Percentiles rank a stretch among this genome's conserved stretches.
Evolutionary conservation across 1,140 invertebrate species (phyloP).

Genomic region (Rhagoletis pomonella): DNA sequence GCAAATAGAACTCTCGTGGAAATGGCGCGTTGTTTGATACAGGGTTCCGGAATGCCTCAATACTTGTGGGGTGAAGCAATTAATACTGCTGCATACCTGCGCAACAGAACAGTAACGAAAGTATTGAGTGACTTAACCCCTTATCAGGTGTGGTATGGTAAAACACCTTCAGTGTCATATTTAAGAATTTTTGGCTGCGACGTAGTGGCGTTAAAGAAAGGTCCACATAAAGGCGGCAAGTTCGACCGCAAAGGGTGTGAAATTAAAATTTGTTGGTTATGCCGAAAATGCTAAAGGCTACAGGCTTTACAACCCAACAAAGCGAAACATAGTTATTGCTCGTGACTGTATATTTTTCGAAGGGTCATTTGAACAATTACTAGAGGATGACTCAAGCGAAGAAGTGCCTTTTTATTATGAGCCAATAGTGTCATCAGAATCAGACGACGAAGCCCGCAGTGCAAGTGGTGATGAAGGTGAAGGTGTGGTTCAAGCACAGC

Average conservation of each 20-base stretch:
- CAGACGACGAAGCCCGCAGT: too few species aligned
- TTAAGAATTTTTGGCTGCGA: slow-evolving; percentile 54
- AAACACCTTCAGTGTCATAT: slow-evolving; percentile 57
- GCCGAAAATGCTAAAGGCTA: slow-evolving; percentile 54
- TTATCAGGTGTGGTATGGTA: slow-evolving; percentile 40
- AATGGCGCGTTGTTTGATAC: slow-evolving; percentile 65
- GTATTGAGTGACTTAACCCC: slow-evolving; percentile 34
- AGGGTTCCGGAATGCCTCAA: slow-evolving; percentile 65
- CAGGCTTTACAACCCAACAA: slow-evolving; percentile 45
- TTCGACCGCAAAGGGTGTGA: slow-evolving; percentile 61
- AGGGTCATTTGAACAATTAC: slow-evolving; percentile 16
- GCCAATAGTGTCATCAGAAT: too few species aligned
- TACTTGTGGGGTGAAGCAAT: slow-evolving; percentile 75
- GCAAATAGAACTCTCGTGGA: slow-evolving; percentile 59
- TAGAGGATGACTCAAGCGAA: neutral
- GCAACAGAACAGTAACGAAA: slow-evolving; percentile 54
- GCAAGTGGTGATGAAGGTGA: too few species aligned
- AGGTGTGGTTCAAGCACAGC: too few species aligned
- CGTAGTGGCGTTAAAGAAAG: slow-evolving; percentile 65
- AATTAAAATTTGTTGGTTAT: neutral
- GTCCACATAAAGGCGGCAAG: slow-evolving; percentile 64
- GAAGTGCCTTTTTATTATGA: too few species aligned
- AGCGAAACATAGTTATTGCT: slow-evolving; percentile 35
- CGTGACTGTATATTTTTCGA: slow-evolving; percentile 42
- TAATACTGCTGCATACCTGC: slow-evolving; percentile 69